Percentiles rank a stretch among this genome's conserved stretches.
phyloP scores from a whole-genome alignment of 2,888 invertebrate species.

The Netelia fuscicornis region DNA sequence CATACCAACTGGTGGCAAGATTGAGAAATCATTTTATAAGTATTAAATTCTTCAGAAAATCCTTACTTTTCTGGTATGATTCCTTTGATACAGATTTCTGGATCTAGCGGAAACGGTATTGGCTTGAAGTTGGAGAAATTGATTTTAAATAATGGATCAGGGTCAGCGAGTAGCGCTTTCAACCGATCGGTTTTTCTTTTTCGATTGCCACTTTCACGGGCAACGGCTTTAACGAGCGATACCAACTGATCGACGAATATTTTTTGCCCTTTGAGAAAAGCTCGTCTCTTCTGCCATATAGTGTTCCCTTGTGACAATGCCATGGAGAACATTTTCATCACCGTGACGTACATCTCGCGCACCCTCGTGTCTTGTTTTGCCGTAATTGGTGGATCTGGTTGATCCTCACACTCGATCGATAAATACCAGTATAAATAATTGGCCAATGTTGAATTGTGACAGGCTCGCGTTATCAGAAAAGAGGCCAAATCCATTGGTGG shows the following conservation, averaged over 20 bases:
- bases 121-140: conserved; percentile 96
- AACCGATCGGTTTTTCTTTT: conserved; percentile 96
- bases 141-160: conserved; percentile 91
- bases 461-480: conserved; percentile 95
- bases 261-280: conserved; percentile 93
- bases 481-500: conserved; percentile 91
- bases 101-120: conserved; percentile 97
- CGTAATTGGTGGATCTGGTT: conserved; percentile 87
- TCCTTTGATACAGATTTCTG: conserved; percentile 94
- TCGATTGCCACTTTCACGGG: conserved; percentile 95
- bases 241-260: conserved; percentile 96
- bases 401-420: conserved; percentile 97
- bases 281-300: conserved; percentile 90
- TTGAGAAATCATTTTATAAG: conserved; percentile 12
- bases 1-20: conserved; percentile 24
- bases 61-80: conserved; percentile 92
- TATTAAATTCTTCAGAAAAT: neutral
- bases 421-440: conserved; percentile 99
- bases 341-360: conserved; percentile 94
- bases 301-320: conserved; percentile 89
- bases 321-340: conserved; percentile 94
- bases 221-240: conserved; percentile 93
- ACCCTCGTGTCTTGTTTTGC: conserved; percentile 90
- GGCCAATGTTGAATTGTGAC: conserved; percentile 94
- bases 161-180: conserved; percentile 92